Conservation (phyloP, 2,888 invertebrate species). For the Apodemia hepburni region DNA sequence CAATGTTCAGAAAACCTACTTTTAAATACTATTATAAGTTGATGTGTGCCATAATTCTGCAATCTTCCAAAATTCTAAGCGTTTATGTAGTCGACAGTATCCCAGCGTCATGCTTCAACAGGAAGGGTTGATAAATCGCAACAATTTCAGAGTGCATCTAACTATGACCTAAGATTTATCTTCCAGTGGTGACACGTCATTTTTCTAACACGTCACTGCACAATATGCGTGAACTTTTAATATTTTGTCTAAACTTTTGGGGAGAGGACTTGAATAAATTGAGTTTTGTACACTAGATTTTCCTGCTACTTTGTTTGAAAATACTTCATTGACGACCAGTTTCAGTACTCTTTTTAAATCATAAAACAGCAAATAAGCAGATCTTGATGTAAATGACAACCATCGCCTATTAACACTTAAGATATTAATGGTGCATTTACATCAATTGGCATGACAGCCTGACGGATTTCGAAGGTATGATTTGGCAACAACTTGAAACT, state of each 20-base stretch:
- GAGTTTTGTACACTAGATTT: not conserved
- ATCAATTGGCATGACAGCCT: too few species aligned
- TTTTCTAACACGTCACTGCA: slow-evolving; percentile 52
- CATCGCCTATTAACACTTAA: too few species aligned
- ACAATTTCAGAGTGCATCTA: slow-evolving; percentile 69
- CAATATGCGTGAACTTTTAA: slow-evolving; percentile 40
- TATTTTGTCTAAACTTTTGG: slow-evolving; percentile 26
- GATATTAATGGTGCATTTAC: too few species aligned
- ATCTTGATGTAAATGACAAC: too few species aligned
- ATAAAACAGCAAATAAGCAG: too few species aligned
- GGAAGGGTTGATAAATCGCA: slow-evolving; percentile 70
- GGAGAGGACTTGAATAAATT: slow-evolving; percentile 7
- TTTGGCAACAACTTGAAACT: too few species aligned
- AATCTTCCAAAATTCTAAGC: not conserved
- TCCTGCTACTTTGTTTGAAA: not conserved
- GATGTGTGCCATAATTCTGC: too few species aligned
- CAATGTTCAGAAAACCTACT: too few species aligned
- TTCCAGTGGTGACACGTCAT: slow-evolving; percentile 58
- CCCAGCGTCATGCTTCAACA: slow-evolving; percentile 52
- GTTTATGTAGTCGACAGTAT: slow-evolving; percentile 39
- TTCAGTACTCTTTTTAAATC: not conserved
- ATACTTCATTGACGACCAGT: not conserved
- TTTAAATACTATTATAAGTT: too few species aligned
- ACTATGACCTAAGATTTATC: slow-evolving; percentile 61
- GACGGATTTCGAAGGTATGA: too few species aligned